Evolutionary conservation across 2,113 vertebrate species (phyloP).

Genomic region (Sialia sialis): DNA sequence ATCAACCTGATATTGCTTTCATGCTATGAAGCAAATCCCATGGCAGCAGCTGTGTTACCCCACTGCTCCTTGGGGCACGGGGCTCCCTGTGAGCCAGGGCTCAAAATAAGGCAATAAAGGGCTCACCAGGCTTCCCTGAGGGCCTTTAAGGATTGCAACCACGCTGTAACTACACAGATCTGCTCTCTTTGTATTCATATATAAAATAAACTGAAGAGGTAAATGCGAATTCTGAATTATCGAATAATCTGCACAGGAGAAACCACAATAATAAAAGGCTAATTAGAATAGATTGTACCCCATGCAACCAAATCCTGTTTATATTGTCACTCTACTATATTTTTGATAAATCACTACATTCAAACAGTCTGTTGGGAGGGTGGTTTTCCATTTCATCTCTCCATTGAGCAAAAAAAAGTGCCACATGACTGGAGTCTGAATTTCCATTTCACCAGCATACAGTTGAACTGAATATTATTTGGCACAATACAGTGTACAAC

Average conservation of each 20-base stretch:
- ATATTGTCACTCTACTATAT: conserved; percentile 54
- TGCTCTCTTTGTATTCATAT: background rate
- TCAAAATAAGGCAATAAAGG: background rate
- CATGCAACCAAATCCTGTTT: conserved; percentile 37
- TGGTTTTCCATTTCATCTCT: conserved; percentile 65
- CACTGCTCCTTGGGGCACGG: background rate
- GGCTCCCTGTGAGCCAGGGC: background rate
- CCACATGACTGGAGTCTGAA: conserved; percentile 61
- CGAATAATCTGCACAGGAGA: conserved; percentile 43
- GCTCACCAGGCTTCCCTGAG: background rate
- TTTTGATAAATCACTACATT: conserved; percentile 70
- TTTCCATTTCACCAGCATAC: conserved; percentile 68
- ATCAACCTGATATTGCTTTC: background rate
- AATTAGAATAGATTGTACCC: conserved; percentile 64
- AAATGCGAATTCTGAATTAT: conserved; percentile 51
- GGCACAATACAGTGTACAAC: conserved; percentile 74
- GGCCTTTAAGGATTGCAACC: background rate
- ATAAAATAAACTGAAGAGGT: background rate
- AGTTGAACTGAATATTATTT: conserved; percentile 73
- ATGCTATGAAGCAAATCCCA: background rate
- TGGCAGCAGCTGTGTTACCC: background rate
- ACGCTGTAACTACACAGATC: background rate
- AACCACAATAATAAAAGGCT: conserved; percentile 58
- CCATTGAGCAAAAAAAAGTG: conserved; percentile 62
- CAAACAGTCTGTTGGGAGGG: conserved; percentile 41